These are phyloP conservation scores for Thrips palmi DNA, from an alignment of 1,140 invertebrate genomes.

Conservation along the genomic window DNA sequence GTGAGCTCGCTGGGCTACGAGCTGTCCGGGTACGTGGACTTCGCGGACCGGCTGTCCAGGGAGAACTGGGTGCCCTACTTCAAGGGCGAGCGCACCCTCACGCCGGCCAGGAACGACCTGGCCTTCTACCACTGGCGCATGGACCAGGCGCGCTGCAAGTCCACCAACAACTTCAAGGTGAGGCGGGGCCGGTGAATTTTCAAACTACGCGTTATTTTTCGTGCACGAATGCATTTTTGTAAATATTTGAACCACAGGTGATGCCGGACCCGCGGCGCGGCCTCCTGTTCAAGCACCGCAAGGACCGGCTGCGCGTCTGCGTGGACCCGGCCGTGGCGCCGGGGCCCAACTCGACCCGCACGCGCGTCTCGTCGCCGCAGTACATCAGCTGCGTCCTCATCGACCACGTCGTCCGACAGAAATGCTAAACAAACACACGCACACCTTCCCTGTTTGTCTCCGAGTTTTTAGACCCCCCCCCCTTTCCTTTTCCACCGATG, in stretches of 20 bases:
- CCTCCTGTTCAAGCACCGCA: conserved; percentile 42
- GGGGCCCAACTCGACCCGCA: too few relatives aligned
- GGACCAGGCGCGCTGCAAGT: conserved; percentile 37
- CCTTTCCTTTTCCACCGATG: too few relatives aligned
- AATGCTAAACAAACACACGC: too few relatives aligned
- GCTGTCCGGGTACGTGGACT: conserved; percentile 66
- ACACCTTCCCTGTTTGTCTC: too few relatives aligned
- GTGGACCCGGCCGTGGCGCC: conserved; percentile 32
- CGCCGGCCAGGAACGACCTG: conserved; percentile 42
- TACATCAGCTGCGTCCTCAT: too few relatives aligned
- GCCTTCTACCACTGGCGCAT: conserved; percentile 55
- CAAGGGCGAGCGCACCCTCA: conserved; percentile 34
- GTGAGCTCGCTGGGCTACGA: conserved; percentile 41
- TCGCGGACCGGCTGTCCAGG: conserved; percentile 39
- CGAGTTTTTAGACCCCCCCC: too few relatives aligned
- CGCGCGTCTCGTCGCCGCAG: too few relatives aligned
- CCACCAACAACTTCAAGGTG: conserved; percentile 41
- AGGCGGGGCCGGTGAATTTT: neutral
- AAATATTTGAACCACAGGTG: conserved; percentile 25
- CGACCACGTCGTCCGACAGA: too few relatives aligned
- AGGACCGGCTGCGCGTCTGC: conserved; percentile 36
- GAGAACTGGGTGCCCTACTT: conserved; percentile 60
- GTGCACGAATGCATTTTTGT: neutral
- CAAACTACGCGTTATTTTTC: neutral
- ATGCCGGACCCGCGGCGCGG: conserved; percentile 40